Conservation (phyloP, 2,113 vertebrate genomes). For the Phyllostomus hastatus region DNA sequence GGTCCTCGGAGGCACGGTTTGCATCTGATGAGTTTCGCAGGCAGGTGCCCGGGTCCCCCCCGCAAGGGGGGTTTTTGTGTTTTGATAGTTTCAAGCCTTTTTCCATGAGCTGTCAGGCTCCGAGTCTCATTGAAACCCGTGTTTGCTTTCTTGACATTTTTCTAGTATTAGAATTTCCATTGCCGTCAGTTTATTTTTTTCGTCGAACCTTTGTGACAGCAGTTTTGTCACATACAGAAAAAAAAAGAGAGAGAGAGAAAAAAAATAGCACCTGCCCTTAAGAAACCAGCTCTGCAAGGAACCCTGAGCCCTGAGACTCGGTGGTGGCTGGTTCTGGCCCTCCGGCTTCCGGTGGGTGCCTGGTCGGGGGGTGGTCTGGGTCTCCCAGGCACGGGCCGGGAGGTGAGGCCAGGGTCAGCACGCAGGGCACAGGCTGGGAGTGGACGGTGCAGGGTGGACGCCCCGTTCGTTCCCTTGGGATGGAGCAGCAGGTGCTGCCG, state of each 20-base stretch:
- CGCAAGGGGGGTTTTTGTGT: constrained; percentile 54
- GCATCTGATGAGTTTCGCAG: constrained; percentile 46
- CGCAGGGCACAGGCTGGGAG: rapidly evolving
- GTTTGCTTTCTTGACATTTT: constrained; percentile 73
- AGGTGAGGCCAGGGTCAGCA: neutral
- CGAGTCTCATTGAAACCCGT: constrained; percentile 46
- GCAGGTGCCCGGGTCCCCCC: neutral
- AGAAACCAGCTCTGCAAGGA: neutral
- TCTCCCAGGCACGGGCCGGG: neutral
- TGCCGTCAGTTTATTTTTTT: constrained; percentile 64
- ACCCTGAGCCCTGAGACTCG: neutral
- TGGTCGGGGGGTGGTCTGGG: neutral
- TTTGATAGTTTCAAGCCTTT: constrained; percentile 60
- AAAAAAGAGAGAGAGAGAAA: neutral
- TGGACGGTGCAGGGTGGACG: rapidly evolving
- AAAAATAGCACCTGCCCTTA: neutral
- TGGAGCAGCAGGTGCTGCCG: neutral
- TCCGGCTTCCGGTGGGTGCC: neutral
- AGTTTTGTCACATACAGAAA: neutral
- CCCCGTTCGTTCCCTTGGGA: rapidly evolving
- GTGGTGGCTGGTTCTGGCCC: neutral
- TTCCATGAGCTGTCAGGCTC: constrained; percentile 67
- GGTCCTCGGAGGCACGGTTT: constrained; percentile 12
- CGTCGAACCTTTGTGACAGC: constrained; percentile 42
- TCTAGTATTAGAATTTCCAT: constrained; percentile 71